Evolutionary conservation across 2,113 vertebrate genomes (phyloP).

Genomic region (Lycaon pictus): DNA sequence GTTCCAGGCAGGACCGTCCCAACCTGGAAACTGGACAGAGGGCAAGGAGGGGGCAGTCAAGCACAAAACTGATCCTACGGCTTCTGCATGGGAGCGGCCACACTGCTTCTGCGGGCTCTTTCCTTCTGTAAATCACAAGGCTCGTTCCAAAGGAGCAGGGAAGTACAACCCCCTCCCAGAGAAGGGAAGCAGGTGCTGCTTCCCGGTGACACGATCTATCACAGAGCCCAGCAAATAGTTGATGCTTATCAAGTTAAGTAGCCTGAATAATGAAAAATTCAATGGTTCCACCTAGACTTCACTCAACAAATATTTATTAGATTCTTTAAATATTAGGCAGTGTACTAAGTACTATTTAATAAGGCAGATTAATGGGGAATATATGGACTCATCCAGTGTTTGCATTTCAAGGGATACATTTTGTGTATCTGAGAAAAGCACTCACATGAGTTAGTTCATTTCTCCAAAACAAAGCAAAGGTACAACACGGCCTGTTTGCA

Average conservation of each 20-base stretch:
- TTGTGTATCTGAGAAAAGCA: background rate
- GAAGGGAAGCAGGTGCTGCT: background rate
- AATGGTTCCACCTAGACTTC: background rate
- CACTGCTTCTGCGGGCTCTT: background rate
- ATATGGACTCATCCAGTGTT: background rate
- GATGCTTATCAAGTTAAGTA: background rate
- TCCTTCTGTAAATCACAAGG: background rate
- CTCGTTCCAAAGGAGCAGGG: background rate
- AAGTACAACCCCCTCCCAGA: background rate
- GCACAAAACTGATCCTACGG: background rate
- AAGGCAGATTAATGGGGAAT: background rate
- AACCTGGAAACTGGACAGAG: background rate
- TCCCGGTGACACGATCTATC: background rate
- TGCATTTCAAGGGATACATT: background rate
- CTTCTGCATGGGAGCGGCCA: background rate
- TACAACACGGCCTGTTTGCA: background rate
- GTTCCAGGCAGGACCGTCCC: background rate
- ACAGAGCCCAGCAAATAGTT: background rate
- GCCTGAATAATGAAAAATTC: constrained; percentile 4
- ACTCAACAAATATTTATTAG: background rate
- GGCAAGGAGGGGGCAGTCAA: background rate
- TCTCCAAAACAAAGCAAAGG: background rate
- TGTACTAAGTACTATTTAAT: background rate
- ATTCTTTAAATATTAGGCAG: background rate
- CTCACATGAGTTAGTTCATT: background rate